Percentiles rank a stretch among this genome's conserved stretches.
phyloP scores from a whole-genome alignment of 2,797 vertebrate genomes.

The Adrianichthys oophorus region DNA sequence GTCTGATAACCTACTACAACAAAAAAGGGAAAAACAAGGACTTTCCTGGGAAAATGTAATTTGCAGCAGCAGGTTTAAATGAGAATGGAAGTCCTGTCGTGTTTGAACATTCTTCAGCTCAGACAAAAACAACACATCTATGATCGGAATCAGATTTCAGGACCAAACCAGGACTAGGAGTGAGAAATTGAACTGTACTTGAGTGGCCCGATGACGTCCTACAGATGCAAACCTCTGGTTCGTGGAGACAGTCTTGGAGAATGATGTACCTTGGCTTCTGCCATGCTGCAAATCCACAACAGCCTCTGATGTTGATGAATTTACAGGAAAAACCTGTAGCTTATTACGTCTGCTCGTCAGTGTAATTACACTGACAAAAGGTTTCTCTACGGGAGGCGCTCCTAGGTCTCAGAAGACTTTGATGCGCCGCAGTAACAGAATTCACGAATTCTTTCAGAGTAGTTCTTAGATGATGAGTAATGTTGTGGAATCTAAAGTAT shows the following conservation, averaged over 20 bases:
- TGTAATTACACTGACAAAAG: no score
- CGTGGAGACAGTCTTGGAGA: no score
- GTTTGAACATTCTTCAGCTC: conserved; percentile 1
- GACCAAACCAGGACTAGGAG: neutral
- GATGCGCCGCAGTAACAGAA: no score
- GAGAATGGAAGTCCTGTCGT: conserved; percentile 17
- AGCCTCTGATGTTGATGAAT: no score
- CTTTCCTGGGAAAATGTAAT: conserved; percentile 18
- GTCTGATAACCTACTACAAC: conserved; percentile 1
- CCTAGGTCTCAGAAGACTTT: no score
- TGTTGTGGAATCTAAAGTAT: no score
- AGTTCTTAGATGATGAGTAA: no score
- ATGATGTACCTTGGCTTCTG: no score
- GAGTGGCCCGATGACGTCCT: neutral
- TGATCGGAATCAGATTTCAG: neutral
- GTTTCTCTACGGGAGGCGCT: no score
- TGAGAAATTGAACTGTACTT: neutral
- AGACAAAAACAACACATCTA: neutral
- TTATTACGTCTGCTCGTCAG: neutral
- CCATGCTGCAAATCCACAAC: no score
- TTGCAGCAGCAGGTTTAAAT: conserved; percentile 9
- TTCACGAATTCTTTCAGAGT: no score
- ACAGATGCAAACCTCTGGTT: no score
- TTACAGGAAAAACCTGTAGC: neutral
- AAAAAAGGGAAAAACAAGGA: conserved; percentile 2